Base-by-base conservation (phyloP, 2,888 invertebrate species). In the Chrysopilus asiliformis region DNA sequence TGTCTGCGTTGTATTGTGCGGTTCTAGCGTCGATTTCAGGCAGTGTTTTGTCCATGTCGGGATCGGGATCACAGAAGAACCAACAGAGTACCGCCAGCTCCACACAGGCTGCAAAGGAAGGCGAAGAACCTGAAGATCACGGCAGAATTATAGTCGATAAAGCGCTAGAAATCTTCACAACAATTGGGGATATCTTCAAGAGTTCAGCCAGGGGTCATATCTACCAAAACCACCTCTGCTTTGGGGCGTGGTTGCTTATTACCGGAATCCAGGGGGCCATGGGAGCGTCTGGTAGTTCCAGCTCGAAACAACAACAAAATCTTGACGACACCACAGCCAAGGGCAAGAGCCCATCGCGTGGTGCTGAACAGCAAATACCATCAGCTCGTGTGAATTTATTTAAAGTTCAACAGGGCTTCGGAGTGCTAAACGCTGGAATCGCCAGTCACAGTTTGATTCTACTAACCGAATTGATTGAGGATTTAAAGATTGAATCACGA, bases 391-490 rank as follows among this genome's bases (percentile, higher is more conserved):
- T 79, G 4, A 78, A 78, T 53, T 65, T 80, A 2, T 72, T 76
- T 55, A 80, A 79, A 66, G 77, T 80, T 55, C 74, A 67, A 56
- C 89, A 89, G 64, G 84, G 86, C 20, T 83, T 90, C 46, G 85
- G 89, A 35, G 89, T 85, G 3, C 70, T 91, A 9, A 86, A 86
- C 52, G 90, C 91, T 14, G 90, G 90, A 1, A 70, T 93, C 35
- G 86, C 90, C 10, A 79, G 80, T 16, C 82, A 84, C 45, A 83
- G 85, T 40, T 68, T 91, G n/a, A 73, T 78, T 18, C 68, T 91
- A 13, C 46, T 64, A 1, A 57, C 59, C 0, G 60, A 60, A 42
- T 43, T 64, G 3, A 59, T 64, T 29, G 58, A 61, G 38, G 62
- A 63, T 47, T 41, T 64, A 1, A 59, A 60, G 49, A 60, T 64